Evolutionary conservation across 2,888 invertebrate species (phyloP), one percentile per base, ranked within the genome.

Genomic region (Protonemura montana): DNA sequence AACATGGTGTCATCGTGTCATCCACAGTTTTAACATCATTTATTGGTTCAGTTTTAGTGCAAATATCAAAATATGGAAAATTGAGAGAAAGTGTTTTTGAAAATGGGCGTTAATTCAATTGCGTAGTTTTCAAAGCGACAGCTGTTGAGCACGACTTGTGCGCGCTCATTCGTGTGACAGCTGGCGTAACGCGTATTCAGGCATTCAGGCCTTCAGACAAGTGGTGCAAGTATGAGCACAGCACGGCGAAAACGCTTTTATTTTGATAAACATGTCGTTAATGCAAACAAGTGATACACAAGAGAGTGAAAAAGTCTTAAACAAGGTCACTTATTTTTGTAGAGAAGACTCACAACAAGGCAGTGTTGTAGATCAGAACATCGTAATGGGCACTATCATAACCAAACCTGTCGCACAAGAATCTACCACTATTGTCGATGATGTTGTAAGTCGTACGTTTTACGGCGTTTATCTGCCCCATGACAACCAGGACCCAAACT

Each of bases 391-490:
- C 59, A 59, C 59, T 59, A 59, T 21, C 59, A 59, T 59, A 59
- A 59, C 59, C 59, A 59, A 59, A 59, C 59, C 59, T 59, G 59
- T 10, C 6, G 1, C 59, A 59, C 59, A 59, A 21, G 59, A 59
- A 59, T 59, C 21, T 10, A 59, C 59, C 13, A 59, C 7, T 21
- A 59, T 59, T 21, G 59, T 21, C 59, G 42, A 41, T 28, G 35
- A 84, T 21, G 27, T 25, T 26, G 84, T 76, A 21, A 42, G n/a
- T 25, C 16, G 16, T 21, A 59, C 42, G 16, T 85, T 76, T 78
- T 85, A 85, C 27, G 85, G 85, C 27, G 42, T 85, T n/a, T 28
- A 85, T 76, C 76, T 85, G 7, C 85, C 78, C 25, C 25, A 21
- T 21, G 85, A 85, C 26, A 29, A 81, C 27, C 81, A 81, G 27